Evolutionary conservation across 2,113 vertebrate genomes (phyloP), one percentile per base, ranked within the genome.

Genomic region (Myiopsitta monachus): DNA sequence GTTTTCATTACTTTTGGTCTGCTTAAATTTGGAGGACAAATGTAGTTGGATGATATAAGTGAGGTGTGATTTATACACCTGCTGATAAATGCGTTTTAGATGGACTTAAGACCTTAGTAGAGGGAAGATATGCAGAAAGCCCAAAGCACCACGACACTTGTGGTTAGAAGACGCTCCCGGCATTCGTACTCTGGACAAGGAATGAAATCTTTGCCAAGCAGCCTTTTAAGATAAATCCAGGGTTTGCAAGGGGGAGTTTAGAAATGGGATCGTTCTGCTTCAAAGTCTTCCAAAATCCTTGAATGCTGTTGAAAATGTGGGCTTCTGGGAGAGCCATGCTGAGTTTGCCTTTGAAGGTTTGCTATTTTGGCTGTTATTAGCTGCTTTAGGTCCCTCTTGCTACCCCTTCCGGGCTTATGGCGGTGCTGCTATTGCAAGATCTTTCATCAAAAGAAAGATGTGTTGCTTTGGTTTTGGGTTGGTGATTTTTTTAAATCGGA

Each of bases 41-140:
- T 72, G 64, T n/a, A 87, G 33, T 14, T 76, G 36, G n/a, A 8
- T 94, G 52, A 43, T 72, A 49, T 69, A 70, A 89, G 47, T 76
- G 64, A 76, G 31, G 38, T 23, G 64, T 91, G 44, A 79, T 76
- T 91, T 64, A 49, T 55, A 24, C 51, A 39, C 5, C 2, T 47
- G 26, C 47, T 81, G 88, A 78, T 64, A 90, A 78, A 81, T 64
- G 22, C 7, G 17, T 90, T 76, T 86, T 82, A 88, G 81, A 83
- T 70, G 26, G 61, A 78, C 23, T 78, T 52, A 44, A 41, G 28
- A 33, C 14, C 7, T 51, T 84, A 64, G 18, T 86, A 46, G 49
- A 57, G 38, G 54, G 73, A 89, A 68, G 36, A 49, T 47, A 52
- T 9, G 41, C 44, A 68, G 63, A 33, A 51, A 10, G 13, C 19